Conservation (phyloP, 1,140 invertebrate genomes). For the Lucilia cuprina region DNA sequence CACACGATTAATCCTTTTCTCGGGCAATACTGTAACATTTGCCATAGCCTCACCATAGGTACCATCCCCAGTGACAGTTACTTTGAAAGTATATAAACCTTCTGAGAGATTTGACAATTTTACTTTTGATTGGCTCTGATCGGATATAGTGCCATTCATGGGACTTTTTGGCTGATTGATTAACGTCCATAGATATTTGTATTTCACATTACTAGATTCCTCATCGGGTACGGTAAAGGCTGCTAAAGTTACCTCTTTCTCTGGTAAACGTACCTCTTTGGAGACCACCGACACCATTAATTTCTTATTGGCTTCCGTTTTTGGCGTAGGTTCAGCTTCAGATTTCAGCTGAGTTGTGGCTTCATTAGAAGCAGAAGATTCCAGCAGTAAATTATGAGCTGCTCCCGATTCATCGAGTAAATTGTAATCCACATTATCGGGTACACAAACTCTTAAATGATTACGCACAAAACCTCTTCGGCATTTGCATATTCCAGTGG, state of each 20-base stretch:
- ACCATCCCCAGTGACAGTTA: constrained; percentile 74
- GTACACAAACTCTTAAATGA: constrained; percentile 62
- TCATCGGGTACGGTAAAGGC: constrained; percentile 82
- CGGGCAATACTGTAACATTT: constrained; percentile 91
- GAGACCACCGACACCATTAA: constrained; percentile 81
- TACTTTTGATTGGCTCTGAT: constrained; percentile 82
- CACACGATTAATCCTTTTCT: constrained; percentile 83
- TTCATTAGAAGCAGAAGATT: constrained; percentile 4
- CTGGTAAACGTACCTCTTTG: constrained; percentile 75
- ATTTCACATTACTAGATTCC: constrained; percentile 74
- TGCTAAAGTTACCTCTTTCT: constrained; percentile 78
- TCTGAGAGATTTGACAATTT: constrained; percentile 80
- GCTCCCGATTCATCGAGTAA: constrained; percentile 41
- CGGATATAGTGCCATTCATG: constrained; percentile 78
- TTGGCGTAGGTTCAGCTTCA: constrained; percentile 56
- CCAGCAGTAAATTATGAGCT: constrained; percentile 34
- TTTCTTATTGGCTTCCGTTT: constrained; percentile 64
- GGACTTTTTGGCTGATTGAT: constrained; percentile 82
- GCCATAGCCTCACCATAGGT: constrained; percentile 85
- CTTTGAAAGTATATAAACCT: constrained; percentile 89
- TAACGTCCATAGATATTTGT: constrained; percentile 89
- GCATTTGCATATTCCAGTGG: constrained; percentile 75
- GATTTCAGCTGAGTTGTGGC: constrained; percentile 38
- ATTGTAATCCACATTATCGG: constrained; percentile 54
- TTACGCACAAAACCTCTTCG: constrained; percentile 67